A percentile compares a stretch with the other conserved stretches of the same genome.
Conservation (phyloP, 2,888 invertebrate genomes). For the Drosophila fungiperda region DNA sequence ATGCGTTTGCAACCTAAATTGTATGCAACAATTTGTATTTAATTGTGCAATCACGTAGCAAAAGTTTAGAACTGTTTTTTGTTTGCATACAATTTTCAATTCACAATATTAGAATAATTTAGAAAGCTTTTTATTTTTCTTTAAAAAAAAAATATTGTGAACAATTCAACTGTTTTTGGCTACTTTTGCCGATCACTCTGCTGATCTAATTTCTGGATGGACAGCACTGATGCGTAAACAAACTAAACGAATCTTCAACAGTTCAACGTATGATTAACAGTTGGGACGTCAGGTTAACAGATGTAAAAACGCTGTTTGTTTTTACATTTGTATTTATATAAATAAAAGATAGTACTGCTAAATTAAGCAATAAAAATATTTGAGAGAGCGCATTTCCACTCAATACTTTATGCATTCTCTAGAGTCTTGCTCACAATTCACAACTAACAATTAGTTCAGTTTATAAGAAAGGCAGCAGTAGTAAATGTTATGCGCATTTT, state of each 20-base stretch:
- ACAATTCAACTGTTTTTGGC: not conserved
- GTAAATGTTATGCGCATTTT: not conserved
- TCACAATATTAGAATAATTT: not conserved
- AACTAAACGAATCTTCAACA: not conserved
- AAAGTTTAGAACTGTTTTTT: conserved; percentile 2
- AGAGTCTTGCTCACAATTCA: not conserved
- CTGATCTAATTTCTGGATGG: not conserved
- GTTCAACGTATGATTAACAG: conserved; percentile 8
- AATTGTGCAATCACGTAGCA: conserved; percentile 56
- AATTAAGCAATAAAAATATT: not conserved
- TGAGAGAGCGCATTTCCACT: not conserved
- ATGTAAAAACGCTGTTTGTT: not conserved
- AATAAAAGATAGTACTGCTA: not conserved
- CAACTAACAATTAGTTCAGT: conserved; percentile 6
- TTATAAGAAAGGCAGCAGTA: conserved; percentile 1
- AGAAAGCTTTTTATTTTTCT: not conserved
- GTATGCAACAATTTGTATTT: conserved; percentile 16
- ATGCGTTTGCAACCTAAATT: conserved; percentile 45
- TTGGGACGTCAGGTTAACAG: conserved; percentile 8
- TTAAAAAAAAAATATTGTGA: not conserved
- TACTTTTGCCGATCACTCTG: not conserved
- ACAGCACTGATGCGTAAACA: not conserved
- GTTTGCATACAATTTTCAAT: not conserved
- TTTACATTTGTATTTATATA: not conserved
- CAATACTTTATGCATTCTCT: not conserved